These are phyloP conservation scores for Xestia xanthographa DNA, from an alignment of 2,888 invertebrate genomes.

Conservation along the genomic window DNA sequence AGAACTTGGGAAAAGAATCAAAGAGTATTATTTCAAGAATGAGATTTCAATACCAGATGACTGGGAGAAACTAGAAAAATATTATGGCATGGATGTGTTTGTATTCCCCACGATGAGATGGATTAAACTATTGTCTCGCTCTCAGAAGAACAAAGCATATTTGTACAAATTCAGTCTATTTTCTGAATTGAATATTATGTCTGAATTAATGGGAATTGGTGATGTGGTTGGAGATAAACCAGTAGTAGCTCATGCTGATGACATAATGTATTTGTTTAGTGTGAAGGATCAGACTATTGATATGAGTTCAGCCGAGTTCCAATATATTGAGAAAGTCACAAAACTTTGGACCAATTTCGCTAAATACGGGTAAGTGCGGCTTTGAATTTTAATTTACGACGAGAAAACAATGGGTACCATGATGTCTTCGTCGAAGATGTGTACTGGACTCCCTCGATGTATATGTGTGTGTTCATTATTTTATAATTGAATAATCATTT, in stretches of 20 bases:
- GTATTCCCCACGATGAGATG: constrained; percentile 64
- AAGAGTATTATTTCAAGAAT: constrained; percentile 66
- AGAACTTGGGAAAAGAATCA: constrained; percentile 67
- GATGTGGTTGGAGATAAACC: constrained; percentile 53
- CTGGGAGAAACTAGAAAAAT: constrained; percentile 58
- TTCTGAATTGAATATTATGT: constrained; percentile 71
- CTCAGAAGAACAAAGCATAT: constrained; percentile 68
- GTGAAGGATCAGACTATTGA: constrained; percentile 54
- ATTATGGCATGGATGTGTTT: constrained; percentile 57
- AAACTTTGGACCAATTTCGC: constrained; percentile 77
- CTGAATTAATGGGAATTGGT: constrained; percentile 52
- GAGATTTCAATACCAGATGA: constrained; percentile 58
- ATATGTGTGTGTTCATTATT: too few relatives aligned
- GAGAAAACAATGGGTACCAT: background rate
- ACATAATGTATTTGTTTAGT: constrained; percentile 71
- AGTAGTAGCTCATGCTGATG: constrained; percentile 70
- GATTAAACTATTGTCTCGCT: constrained; percentile 64
- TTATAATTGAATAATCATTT: too few relatives aligned
- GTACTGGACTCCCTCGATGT: too few relatives aligned
- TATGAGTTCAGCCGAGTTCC: constrained; percentile 57
- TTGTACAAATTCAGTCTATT: constrained; percentile 71
- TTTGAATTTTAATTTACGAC: background rate
- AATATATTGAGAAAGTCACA: constrained; percentile 70
- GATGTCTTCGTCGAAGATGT: too few relatives aligned
- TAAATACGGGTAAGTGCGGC: constrained; percentile 75